Base-by-base conservation (phyloP, 2,113 vertebrate species). In the Rhinolophus ferrumequinum region DNA sequence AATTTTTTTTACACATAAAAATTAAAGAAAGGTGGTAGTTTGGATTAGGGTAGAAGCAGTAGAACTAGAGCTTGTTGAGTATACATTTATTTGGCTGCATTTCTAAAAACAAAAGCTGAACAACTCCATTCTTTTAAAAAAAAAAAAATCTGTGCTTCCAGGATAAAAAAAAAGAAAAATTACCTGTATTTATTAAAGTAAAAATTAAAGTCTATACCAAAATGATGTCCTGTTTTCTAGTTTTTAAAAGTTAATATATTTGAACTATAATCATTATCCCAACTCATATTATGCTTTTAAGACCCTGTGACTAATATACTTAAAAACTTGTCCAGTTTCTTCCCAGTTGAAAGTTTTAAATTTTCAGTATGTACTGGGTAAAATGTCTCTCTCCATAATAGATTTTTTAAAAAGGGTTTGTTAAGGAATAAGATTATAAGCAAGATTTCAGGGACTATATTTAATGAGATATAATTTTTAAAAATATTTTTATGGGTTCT, bases 71-170 rank as follows among this genome's bases (percentile, higher is more conserved):
- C 15, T 94, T 95, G 3, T 52, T 89, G 47, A 66, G 9, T 33
- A 75, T 73, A 30, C 88, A 24, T 75, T 60, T n/a, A 6, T 82
- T 73, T 35, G 58, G 3, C n/a, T 80, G 22, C 11, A 62, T 75
- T 89, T 97, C 58, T 96, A 81, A 86, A 91, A 91, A 38, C 13
- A 89, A 75, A 87, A 97, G 67, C 6, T n/a, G 38, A 83, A n/a
- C 1, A 79, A 47, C 15, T 92, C 8, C 6, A 69, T 84, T 84
- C 60, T 82, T 73, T 58, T 30, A 87, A 70, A 87, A 77, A 58
- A 41, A 41, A 41, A 44, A 44, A 44, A 44, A 44, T 62, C 12
- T 38, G 2, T 73, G 41, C 15, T 89, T 73, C 66, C 26, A 54
- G 44, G 47, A 11, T 80, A 67, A 54, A 87, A 83, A 93, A 93